These are phyloP conservation scores for Eupithecia tripunctaria DNA, from an alignment of 2,888 invertebrate genomes.

Conservation along the genomic window DNA sequence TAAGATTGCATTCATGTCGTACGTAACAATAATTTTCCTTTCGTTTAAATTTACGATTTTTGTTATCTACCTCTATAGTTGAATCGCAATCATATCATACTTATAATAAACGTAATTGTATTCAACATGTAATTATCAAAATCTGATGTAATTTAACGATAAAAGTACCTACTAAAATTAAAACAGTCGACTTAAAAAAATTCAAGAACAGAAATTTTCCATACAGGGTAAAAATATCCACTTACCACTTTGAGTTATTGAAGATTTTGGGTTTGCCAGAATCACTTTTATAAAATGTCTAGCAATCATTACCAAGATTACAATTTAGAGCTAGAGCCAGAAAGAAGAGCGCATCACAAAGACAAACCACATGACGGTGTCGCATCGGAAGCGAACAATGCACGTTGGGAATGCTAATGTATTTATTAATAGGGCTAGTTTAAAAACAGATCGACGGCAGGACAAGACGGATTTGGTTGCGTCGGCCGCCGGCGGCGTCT, in stretches of 20 bases:
- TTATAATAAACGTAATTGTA: neutral
- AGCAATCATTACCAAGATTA: neutral
- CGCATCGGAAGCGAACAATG: conserved; percentile 37
- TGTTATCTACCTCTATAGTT: conserved; percentile 4
- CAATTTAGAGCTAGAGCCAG: conserved; percentile 9
- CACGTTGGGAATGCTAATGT: conserved; percentile 43
- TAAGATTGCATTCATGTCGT: neutral
- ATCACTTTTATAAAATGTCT: neutral
- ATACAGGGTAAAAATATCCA: neutral
- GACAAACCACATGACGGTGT: conserved; percentile 24
- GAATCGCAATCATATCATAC: neutral
- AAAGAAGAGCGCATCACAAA: conserved; percentile 12
- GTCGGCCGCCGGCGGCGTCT: conserved; percentile 58
- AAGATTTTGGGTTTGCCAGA: neutral
- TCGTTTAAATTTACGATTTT: neutral
- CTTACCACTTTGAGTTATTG: neutral
- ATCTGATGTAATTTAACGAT: neutral
- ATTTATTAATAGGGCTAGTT: conserved; percentile 61
- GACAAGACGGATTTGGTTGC: conserved; percentile 72
- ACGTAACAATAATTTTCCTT: neutral
- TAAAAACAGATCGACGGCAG: conserved; percentile 65
- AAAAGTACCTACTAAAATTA: neutral
- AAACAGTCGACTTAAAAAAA: neutral
- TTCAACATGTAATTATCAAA: neutral
- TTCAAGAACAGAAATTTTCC: neutral